phyloP scores from a whole-genome alignment of 2,888 invertebrate species.

The Diaperis boleti region DNA sequence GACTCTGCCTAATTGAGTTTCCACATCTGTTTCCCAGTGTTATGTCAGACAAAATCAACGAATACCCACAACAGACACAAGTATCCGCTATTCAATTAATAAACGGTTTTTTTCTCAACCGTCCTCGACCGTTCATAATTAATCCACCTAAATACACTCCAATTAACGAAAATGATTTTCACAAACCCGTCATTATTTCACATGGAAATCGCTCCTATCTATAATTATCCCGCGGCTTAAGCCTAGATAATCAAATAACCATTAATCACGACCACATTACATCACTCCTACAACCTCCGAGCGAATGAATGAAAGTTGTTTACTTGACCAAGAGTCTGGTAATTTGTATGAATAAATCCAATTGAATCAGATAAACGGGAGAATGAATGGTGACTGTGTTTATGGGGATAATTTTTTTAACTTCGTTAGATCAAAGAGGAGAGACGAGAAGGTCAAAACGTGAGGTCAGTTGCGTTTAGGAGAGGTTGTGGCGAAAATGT shows the following conservation, averaged over 20 bases:
- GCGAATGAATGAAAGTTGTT: slow-evolving; percentile 30
- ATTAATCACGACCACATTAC: slow-evolving; percentile 27
- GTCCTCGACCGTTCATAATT: neutral
- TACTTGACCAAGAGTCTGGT: neutral
- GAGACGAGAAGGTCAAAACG: neutral
- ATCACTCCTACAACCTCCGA: slow-evolving; percentile 15
- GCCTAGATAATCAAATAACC: neutral
- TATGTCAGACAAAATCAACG: too few species aligned
- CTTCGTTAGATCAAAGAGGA: too few species aligned
- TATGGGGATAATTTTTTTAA: neutral
- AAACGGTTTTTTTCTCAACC: too few species aligned
- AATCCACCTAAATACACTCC: neutral
- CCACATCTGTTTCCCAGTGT: neutral
- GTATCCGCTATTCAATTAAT: too few species aligned
- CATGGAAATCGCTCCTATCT: neutral
- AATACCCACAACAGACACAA: too few species aligned
- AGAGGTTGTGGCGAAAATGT: too few species aligned
- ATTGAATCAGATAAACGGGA: slow-evolving; percentile 22
- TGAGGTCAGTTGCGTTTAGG: neutral
- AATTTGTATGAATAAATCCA: slow-evolving; percentile 31
- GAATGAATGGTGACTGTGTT: slow-evolving; percentile 25
- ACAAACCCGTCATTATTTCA: neutral
- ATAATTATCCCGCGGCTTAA: neutral
- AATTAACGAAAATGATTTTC: neutral
- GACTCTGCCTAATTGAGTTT: neutral